Evolutionary conservation across 1,140 invertebrate genomes (phyloP).

Genomic region (Fopius arisanus): DNA sequence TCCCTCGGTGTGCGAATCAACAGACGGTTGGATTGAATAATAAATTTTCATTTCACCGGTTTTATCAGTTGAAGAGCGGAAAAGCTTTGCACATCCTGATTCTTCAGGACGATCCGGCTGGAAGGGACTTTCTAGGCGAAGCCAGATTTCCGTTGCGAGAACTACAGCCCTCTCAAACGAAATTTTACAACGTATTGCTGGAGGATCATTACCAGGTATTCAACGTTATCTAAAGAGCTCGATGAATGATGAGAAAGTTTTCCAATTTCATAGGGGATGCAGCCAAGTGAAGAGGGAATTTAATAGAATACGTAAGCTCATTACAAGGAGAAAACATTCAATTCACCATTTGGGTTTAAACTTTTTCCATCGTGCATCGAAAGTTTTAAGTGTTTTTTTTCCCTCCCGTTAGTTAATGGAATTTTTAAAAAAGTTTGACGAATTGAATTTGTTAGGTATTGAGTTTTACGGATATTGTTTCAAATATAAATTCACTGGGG

Average conservation of each 20-base stretch:
- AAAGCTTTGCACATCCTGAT: conserved; percentile 45
- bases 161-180: conserved; percentile 72
- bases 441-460: no score
- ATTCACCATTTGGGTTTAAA: neutral
- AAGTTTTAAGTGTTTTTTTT: neutral
- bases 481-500: no score
- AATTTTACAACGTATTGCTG: conserved; percentile 70
- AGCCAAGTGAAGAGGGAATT: neutral
- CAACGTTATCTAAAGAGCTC: conserved; percentile 21
- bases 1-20: no score
- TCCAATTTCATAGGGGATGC: neutral
- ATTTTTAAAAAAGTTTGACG: no score
- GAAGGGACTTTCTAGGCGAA: conserved; percentile 81
- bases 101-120: conserved; percentile 46
- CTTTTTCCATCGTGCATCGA: neutral
- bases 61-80: conserved; percentile 36
- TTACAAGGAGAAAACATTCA: neutral
- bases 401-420: neutral
- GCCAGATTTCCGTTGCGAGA: conserved; percentile 70
- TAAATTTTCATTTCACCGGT: neutral
- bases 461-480: no score
- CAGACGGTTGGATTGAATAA: neutral
- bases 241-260: conserved; percentile 17
- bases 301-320: neutral
- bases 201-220: conserved; percentile 65